Evolutionary conservation across 1,140 invertebrate species (phyloP).

Genomic region (Tribolium castaneum): DNA sequence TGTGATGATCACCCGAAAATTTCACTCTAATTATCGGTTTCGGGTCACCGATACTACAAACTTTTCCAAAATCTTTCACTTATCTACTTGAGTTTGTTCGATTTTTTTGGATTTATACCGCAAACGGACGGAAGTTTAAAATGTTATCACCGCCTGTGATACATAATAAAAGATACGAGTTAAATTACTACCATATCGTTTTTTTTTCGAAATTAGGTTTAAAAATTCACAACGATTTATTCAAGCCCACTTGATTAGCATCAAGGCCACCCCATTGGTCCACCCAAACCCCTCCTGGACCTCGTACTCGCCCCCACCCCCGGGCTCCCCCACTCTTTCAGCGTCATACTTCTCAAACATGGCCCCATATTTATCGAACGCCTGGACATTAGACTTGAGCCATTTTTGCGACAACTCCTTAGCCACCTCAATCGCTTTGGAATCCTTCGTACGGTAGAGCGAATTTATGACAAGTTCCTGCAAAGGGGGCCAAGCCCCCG

Average conservation of each 20-base stretch:
- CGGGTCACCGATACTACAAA: background rate
- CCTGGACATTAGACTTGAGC: slow-evolving; percentile 81
- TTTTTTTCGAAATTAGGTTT: background rate
- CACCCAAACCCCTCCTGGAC: slow-evolving; percentile 94
- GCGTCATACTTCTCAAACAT: slow-evolving; percentile 95
- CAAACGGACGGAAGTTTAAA: background rate
- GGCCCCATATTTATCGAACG: slow-evolving; percentile 58
- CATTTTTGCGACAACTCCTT: slow-evolving; percentile 77
- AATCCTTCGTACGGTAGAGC: slow-evolving; percentile 68
- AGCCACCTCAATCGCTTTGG: slow-evolving; percentile 68
- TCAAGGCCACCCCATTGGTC: slow-evolving; percentile 84
- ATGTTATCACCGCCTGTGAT: background rate
- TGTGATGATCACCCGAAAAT: background rate
- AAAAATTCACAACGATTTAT: background rate
- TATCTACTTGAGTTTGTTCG: background rate
- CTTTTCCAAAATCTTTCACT: background rate
- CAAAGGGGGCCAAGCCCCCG: slow-evolving; percentile 88
- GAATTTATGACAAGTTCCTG: slow-evolving; percentile 82
- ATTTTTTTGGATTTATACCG: background rate
- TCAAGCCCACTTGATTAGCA: slow-evolving; percentile 45
- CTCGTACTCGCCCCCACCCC: slow-evolving; percentile 90
- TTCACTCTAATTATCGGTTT: background rate
- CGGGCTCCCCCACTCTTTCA: slow-evolving; percentile 74
- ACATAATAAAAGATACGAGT: background rate
- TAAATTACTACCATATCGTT: background rate